These are phyloP conservation scores for Clarias pachynema DNA, from an alignment of 2,797 vertebrate species.

Conservation along the genomic window DNA sequence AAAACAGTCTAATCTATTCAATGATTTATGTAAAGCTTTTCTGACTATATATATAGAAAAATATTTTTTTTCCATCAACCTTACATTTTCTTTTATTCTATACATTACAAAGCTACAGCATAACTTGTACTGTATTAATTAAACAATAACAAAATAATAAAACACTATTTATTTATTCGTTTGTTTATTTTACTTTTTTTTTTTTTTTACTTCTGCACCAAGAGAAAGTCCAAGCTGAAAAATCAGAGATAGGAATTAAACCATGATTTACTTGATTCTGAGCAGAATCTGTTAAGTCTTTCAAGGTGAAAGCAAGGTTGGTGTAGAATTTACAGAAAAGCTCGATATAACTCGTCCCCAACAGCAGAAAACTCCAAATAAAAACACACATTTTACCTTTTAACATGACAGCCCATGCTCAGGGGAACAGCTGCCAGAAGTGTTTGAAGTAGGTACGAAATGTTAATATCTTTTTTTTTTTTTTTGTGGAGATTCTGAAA, in stretches of 20 bases:
- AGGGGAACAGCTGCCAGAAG: not conserved
- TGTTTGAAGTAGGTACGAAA: not conserved
- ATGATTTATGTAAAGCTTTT: not conserved
- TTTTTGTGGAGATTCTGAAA: not conserved
- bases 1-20: not conserved
- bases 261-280: not conserved
- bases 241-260: no score
- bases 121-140: not conserved
- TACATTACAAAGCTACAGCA: not conserved
- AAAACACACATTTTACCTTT: not conserved
- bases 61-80: no score
- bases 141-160: not conserved
- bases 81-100: not conserved
- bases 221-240: no score
- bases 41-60: no score
- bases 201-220: not conserved
- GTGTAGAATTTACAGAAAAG: not conserved
- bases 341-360: not conserved
- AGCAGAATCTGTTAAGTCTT: not conserved
- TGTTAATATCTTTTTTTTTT: not conserved
- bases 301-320: not conserved
- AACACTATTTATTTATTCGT: not conserved
- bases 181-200: no score
- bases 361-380: not conserved
- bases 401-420: not conserved